Evolutionary conservation across 1,140 invertebrate genomes (phyloP), one percentile per base, ranked within the genome.

Genomic region (Sesamia nonagrioides): DNA sequence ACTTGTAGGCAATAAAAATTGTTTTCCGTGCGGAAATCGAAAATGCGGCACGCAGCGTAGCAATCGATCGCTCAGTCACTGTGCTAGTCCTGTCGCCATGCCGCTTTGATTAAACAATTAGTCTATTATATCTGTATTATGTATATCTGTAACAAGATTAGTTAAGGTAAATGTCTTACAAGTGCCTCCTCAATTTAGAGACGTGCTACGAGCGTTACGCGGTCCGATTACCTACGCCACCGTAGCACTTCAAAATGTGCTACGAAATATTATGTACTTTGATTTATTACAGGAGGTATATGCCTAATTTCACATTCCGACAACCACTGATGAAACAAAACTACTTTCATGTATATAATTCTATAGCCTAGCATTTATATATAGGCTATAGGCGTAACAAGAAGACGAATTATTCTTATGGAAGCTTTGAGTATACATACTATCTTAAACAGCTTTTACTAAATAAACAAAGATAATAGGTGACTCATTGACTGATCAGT

Each of bases 131-230:
- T n/a, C n/a, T n/a, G n/a, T n/a, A n/a, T n/a, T n/a, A n/a, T 37
- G 37, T 63, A 35, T 63, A 42, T 42, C 42, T 63, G 17, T 63
- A 63, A 63, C 35, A 63, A 9, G 60, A 63, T 63, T 63, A 42
- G 60, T 63, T 63, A 18, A 13, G n/a, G 60, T 63, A 63, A 63
- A 63, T 37, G 60, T 63, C 60, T 63, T 63, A 42, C 60, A 42
- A 63, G 60, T 63, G 60, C 42, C 17, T 63, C 40, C 60, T 35
- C 60, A 8, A 17, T 63, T 42, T 42, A 63, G 60, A 63, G 60
- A 6, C 58, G 35, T 42, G 60, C 60, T 63, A 63, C 45, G 45
- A 48, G 45, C 45, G 37, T 37, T 63, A 63, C 60, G 60, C 60
- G 60, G 60, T 63, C 60, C 8, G 60, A 40, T 63, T 63, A 63